These are phyloP conservation scores for Agrypnia vestita DNA, from an alignment of 1,140 invertebrate species.

Conservation along the genomic window DNA sequence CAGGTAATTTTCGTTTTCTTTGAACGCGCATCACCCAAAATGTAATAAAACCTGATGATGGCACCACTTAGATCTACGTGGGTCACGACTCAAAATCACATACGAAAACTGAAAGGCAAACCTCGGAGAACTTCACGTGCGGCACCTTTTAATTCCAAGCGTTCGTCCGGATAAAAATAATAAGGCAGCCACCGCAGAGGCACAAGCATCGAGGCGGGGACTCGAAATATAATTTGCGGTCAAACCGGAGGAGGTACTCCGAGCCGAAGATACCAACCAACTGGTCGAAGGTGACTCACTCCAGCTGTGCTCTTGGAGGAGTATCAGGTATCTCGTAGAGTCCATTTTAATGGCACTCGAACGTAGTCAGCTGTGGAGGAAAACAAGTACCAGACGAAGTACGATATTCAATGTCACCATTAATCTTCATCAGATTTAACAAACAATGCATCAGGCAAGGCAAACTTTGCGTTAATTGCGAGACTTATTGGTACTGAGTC, in stretches of 20 bases:
- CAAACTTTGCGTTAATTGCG: too few species aligned
- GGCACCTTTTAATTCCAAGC: slow-evolving; percentile 7
- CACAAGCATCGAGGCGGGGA: neutral
- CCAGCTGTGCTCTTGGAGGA: neutral
- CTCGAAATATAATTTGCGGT: slow-evolving; percentile 17
- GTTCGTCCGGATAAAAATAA: slow-evolving; percentile 14
- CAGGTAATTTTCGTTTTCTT: neutral
- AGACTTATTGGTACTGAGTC: too few species aligned
- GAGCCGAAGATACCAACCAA: neutral
- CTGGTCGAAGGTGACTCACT: slow-evolving; percentile 15
- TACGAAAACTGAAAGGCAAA: neutral
- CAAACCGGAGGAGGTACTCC: slow-evolving; percentile 11
- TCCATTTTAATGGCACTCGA: neutral
- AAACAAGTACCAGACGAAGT: neutral
- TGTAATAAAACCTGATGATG: slow-evolving; percentile 7
- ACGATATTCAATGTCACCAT: slow-evolving; percentile 5
- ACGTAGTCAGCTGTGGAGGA: neutral
- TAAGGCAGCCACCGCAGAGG: slow-evolving; percentile 20
- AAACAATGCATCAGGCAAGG: too few species aligned
- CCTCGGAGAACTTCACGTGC: neutral
- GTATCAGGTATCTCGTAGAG: neutral
- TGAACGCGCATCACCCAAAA: neutral
- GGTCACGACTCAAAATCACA: slow-evolving; percentile 22
- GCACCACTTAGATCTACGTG: slow-evolving; percentile 4
- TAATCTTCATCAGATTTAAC: too few species aligned